These are phyloP conservation scores for Melitaea cinxia DNA, from an alignment of 1,140 invertebrate species.

Conservation along the genomic window DNA sequence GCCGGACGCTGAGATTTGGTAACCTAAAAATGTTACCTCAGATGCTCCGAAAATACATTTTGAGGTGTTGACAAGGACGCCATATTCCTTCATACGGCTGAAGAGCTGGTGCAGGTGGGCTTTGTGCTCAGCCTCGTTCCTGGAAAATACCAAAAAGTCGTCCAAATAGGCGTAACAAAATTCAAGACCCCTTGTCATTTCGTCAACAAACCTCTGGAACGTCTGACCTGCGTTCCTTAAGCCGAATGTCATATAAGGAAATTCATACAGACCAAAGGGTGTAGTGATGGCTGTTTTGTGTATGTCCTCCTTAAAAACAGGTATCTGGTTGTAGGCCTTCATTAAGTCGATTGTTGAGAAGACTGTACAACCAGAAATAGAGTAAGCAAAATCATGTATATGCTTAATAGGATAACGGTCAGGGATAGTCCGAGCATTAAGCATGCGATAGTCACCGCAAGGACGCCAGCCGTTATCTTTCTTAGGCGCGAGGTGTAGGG, in stretches of 20 bases:
- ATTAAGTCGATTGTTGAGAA: background rate
- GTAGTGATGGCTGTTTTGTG: background rate
- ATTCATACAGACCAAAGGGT: too few relatives aligned
- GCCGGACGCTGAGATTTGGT: conserved; percentile 15
- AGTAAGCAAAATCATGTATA: background rate
- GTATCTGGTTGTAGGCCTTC: background rate
- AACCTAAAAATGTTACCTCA: conserved; percentile 29
- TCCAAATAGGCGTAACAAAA: background rate
- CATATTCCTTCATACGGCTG: conserved; percentile 2
- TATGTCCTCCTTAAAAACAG: background rate
- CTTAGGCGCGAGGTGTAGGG: background rate
- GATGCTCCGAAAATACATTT: conserved; percentile 22
- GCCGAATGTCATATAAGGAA: background rate
- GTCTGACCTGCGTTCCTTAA: background rate
- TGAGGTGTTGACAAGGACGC: conserved; percentile 19
- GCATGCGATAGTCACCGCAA: background rate
- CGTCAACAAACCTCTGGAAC: too few relatives aligned
- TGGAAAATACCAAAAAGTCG: background rate
- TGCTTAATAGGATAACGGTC: background rate
- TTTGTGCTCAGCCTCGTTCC: background rate
- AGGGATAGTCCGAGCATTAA: background rate
- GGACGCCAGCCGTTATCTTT: background rate
- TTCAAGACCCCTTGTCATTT: background rate
- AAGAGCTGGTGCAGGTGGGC: background rate
- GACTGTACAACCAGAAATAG: background rate